A percentile compares a stretch with the other conserved stretches of the same genome.
Evolutionary conservation across 2,888 invertebrate genomes (phyloP).

Genomic region (Hydropsyche betteni): DNA sequence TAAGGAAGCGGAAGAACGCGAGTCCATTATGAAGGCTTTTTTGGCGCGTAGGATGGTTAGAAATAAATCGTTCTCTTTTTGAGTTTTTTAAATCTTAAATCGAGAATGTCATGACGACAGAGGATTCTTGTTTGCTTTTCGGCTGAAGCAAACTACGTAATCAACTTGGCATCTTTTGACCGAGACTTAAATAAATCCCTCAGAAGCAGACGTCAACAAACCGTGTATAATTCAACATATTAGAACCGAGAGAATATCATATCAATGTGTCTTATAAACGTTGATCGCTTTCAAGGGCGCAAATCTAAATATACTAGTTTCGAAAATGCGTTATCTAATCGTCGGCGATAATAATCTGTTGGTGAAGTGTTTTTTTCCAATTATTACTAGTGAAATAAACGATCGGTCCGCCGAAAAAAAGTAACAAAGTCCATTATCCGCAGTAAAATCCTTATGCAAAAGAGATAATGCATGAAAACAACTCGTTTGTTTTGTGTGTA

Average conservation of each 20-base stretch:
- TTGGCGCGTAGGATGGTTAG: not conserved
- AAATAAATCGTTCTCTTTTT: not conserved
- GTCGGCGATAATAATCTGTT: not conserved
- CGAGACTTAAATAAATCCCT: not conserved
- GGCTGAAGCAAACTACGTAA: not conserved
- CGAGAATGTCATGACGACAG: too few relatives aligned
- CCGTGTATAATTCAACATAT: not conserved
- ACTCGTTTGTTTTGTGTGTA: too few relatives aligned
- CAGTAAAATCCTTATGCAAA: too few relatives aligned
- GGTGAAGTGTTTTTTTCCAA: too few relatives aligned
- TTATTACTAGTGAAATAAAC: too few relatives aligned
- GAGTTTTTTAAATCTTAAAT: too few relatives aligned
- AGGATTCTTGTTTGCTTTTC: too few relatives aligned
- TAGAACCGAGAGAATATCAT: not conserved
- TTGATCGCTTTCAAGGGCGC: constrained; percentile 3
- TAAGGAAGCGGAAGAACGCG: too few relatives aligned
- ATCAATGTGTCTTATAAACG: not conserved
- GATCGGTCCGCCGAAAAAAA: too few relatives aligned
- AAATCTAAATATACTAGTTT: constrained; percentile 9
- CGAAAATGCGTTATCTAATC: constrained; percentile 10
- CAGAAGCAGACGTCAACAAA: not conserved
- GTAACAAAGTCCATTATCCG: too few relatives aligned
- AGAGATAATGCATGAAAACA: too few relatives aligned
- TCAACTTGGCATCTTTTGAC: not conserved
- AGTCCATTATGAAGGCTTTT: not conserved